Conservation (phyloP, 2,113 vertebrate genomes). For the Oreochromis spilurus region DNA sequence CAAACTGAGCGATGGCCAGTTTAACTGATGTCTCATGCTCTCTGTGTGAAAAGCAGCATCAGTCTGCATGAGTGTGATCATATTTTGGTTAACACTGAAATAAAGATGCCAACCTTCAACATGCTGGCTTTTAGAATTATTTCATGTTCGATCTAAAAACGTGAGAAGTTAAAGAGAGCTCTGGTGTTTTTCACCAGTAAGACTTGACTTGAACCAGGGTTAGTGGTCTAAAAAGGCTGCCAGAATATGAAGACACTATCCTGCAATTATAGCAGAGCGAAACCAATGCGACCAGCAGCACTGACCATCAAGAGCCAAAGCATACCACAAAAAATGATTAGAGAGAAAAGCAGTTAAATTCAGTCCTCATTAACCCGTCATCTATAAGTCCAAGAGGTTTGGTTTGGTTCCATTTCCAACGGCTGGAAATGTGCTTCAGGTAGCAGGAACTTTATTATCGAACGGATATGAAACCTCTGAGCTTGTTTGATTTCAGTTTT, state of each 20-base stretch:
- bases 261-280: neutral
- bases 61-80: neutral
- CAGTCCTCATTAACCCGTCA: neutral
- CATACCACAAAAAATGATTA: neutral
- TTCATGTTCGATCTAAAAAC: neutral
- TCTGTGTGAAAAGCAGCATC: neutral
- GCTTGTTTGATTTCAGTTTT: neutral
- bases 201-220: neutral
- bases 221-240: neutral
- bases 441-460: neutral
- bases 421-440: neutral
- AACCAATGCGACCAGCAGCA: rapidly evolving
- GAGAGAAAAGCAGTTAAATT: neutral
- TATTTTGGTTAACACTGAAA: neutral
- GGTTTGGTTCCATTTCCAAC: neutral
- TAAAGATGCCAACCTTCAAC: neutral
- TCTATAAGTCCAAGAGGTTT: neutral
- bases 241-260: neutral
- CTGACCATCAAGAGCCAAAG: neutral
- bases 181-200: neutral
- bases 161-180: neutral
- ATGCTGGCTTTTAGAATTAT: neutral
- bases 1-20: neutral
- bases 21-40: constrained; percentile 10
- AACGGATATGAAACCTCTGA: neutral